Evolutionary conservation across 2,888 invertebrate genomes (phyloP).

Genomic region (Pachliopta kotzebuea): DNA sequence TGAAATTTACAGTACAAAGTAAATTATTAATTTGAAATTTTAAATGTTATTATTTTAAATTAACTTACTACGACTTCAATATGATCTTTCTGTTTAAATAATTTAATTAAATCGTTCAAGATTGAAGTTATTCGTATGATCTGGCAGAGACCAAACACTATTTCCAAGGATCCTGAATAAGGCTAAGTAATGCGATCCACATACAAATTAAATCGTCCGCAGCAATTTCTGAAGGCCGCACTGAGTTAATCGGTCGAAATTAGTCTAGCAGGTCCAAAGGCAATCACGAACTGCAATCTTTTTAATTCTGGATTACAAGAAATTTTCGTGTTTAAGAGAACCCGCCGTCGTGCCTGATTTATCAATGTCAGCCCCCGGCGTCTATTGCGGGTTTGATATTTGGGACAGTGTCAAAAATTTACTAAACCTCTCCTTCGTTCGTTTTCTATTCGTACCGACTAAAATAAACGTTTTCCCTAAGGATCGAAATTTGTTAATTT

Average conservation of each 20-base stretch:
- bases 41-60: too few species aligned
- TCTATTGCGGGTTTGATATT: slow-evolving; percentile 15
- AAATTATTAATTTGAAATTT: background rate
- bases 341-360: slow-evolving; percentile 36
- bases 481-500: background rate
- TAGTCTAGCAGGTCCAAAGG: slow-evolving; percentile 3
- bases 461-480: background rate
- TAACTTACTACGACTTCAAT: background rate
- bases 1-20: background rate
- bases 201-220: slow-evolving; percentile 9
- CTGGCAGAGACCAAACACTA: background rate
- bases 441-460: slow-evolving; percentile 8
- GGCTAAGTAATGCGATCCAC: background rate
- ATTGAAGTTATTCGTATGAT: background rate
- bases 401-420: slow-evolving; percentile 10
- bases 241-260: slow-evolving; percentile 15
- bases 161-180: slow-evolving; percentile 7
- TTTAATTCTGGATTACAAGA: slow-evolving; percentile 32
- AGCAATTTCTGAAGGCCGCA: slow-evolving; percentile 7
- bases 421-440: slow-evolving; percentile 12
- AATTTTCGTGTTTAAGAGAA: slow-evolving; percentile 31
- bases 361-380: slow-evolving; percentile 30
- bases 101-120: background rate
- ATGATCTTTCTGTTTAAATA: background rate
- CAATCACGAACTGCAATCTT: slow-evolving; percentile 19